Conservation (phyloP, 2,888 invertebrate genomes). For the Clistopyga incitator region DNA sequence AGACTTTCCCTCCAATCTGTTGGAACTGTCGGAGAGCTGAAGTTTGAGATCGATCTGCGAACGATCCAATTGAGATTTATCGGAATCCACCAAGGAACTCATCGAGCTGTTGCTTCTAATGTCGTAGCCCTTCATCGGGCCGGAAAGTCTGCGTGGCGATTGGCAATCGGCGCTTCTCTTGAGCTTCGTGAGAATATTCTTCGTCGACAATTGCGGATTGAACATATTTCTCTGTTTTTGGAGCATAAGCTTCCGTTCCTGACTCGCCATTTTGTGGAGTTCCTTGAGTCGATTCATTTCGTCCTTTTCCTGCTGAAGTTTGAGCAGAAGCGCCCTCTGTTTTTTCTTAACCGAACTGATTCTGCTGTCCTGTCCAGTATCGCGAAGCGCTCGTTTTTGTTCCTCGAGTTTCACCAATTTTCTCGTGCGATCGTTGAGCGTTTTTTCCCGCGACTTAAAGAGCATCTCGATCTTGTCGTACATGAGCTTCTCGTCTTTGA, state of each 20-base stretch:
- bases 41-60: constrained; percentile 77
- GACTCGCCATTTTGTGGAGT: constrained; percentile 85
- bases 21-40: constrained; percentile 74
- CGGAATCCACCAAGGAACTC: constrained; percentile 82
- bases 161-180: constrained; percentile 84
- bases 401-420: constrained; percentile 86
- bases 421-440: constrained; percentile 88
- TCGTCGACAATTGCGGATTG: constrained; percentile 85
- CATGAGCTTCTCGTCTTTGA: constrained; percentile 89
- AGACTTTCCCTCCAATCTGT: constrained; percentile 69
- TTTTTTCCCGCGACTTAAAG: constrained; percentile 88
- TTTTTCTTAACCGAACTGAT: constrained; percentile 87
- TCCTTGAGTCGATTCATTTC: constrained; percentile 88
- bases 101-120: constrained; percentile 84
- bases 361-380: constrained; percentile 82
- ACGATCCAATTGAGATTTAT: constrained; percentile 81
- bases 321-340: constrained; percentile 88
- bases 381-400: constrained; percentile 86
- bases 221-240: constrained; percentile 86
- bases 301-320: constrained; percentile 88
- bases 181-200: constrained; percentile 85
- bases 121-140: constrained; percentile 85
- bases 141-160: constrained; percentile 83
- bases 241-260: constrained; percentile 85
- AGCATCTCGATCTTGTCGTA: constrained; percentile 88